Base-by-base conservation (phyloP, 2,888 invertebrate species). In the Ligdia adustata region DNA sequence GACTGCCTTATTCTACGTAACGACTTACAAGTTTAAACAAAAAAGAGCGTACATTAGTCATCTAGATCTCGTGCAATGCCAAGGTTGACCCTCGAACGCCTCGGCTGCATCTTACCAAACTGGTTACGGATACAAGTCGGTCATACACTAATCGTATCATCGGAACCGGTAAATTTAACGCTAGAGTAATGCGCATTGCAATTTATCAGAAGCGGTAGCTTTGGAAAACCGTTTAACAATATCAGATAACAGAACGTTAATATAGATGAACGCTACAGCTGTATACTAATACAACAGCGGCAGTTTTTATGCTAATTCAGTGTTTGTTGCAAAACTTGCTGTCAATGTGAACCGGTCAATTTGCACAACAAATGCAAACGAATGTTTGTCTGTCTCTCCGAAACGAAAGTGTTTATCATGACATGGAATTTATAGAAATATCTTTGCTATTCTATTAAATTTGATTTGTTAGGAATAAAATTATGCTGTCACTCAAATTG, bases 31-130 rank as follows among this genome's bases (percentile, higher is more conserved):
- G 55, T 50, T 44, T 55, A 61, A 62, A n/a, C n/a, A 66, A 63
- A 65, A 65, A 61, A 39, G 39, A 52, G 52, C 56, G 49, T 52
- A 64, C 53, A 70, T 84, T 80, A 81, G 74, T 83, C 84, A 83
- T 67, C 69, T 71, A 58, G 69, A 69, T 71, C 72, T 68, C 87
- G n/a, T n/a, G n/a, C 89, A 87, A 82, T 88, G 87, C 84, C 88
- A 88, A 88, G 88, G 87, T 75, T 78, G 73, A 57, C 51, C 57
- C 57, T 61, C 56, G n/a, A 56, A 54, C 65, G 55, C 65, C 68
- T 79, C 70, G 69, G 73, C 70, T 60, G 64, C 52, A 52, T 60
- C 65, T 29, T 62, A 60, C 61, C 53, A 67, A 86, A 86, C 85
- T 68, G 77, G 86, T 83, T 79, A 64, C 51, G 55, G 47, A 49